A percentile compares a stretch with the other conserved stretches of the same genome.
These are phyloP conservation scores for Volucella inanis DNA, from an alignment of 2,888 invertebrate genomes.

Conservation along the genomic window DNA sequence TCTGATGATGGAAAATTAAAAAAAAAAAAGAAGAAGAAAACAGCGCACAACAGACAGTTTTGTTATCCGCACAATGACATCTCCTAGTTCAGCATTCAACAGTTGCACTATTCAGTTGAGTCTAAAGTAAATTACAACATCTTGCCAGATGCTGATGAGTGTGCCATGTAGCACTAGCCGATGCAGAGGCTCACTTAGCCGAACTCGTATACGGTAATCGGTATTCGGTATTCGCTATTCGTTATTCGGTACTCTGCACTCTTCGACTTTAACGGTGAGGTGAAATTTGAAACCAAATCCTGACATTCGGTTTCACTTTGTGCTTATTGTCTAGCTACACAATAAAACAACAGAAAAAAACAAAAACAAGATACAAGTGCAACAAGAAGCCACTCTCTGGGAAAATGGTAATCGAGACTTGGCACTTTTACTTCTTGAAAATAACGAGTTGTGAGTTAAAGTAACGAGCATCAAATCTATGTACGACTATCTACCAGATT, in stretches of 20 bases:
- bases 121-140: conserved; percentile 41
- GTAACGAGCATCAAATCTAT: conserved; percentile 24
- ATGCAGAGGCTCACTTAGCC: conserved; percentile 17
- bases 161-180: conserved; percentile 30
- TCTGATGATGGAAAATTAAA: conserved; percentile 52
- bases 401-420: conserved; percentile 45
- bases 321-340: neutral
- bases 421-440: conserved; percentile 61
- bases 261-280: conserved; percentile 16
- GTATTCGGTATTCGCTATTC: too few species aligned
- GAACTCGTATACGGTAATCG: conserved; percentile 6
- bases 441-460: neutral
- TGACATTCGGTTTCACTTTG: conserved; percentile 65
- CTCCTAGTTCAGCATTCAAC: conserved; percentile 43
- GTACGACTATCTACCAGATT: conserved; percentile 7
- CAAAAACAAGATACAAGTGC: neutral
- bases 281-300: conserved; percentile 67
- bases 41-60: conserved; percentile 57
- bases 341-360: conserved; percentile 2
- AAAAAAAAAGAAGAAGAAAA: conserved; percentile 41
- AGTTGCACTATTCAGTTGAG: conserved; percentile 13
- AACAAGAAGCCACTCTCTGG: conserved; percentile 38
- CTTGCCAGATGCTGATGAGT: conserved; percentile 46
- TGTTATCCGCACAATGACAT: conserved; percentile 68
- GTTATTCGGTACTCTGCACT: too few species aligned